phyloP scores from a whole-genome alignment of 2,113 vertebrate genomes.

The Bucco capensis region DNA sequence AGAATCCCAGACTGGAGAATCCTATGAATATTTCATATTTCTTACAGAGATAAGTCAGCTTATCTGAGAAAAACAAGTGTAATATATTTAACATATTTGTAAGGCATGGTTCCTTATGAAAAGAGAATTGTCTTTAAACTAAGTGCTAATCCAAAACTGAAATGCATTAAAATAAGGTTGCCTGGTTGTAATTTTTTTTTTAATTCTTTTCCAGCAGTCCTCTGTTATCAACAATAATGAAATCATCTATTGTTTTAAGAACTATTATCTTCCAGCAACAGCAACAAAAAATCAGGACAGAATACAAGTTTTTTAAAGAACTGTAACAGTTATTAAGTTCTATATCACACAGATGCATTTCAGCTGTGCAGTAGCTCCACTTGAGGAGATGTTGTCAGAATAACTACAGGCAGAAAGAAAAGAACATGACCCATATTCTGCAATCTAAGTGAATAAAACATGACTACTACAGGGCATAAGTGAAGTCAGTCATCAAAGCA shows the following conservation, averaged over 20 bases:
- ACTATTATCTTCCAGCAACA: not conserved
- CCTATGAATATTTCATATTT: not conserved
- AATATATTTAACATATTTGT: not conserved
- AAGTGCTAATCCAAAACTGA: not conserved
- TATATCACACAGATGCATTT: not conserved
- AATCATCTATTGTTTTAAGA: not conserved
- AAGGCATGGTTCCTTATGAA: not conserved
- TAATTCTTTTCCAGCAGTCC: not conserved
- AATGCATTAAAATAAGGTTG: not conserved
- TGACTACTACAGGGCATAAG: conserved; percentile 37
- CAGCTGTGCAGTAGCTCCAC: not conserved
- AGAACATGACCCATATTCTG: conserved; percentile 59
- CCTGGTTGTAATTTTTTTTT: not conserved
- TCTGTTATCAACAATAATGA: not conserved
- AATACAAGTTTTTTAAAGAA: not conserved
- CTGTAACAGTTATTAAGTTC: not conserved
- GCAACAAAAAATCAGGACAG: not conserved
- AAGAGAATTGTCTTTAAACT: not conserved
- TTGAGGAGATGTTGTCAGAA: not conserved
- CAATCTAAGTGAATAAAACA: conserved; percentile 50
- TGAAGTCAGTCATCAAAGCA: conserved; percentile 34
- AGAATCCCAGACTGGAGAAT: not conserved
- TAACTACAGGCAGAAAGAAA: not conserved
- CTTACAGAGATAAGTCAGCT: not conserved
- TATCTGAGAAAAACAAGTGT: not conserved